Base-by-base conservation (phyloP, 2,888 invertebrate species). In the Agrotis segetum region DNA sequence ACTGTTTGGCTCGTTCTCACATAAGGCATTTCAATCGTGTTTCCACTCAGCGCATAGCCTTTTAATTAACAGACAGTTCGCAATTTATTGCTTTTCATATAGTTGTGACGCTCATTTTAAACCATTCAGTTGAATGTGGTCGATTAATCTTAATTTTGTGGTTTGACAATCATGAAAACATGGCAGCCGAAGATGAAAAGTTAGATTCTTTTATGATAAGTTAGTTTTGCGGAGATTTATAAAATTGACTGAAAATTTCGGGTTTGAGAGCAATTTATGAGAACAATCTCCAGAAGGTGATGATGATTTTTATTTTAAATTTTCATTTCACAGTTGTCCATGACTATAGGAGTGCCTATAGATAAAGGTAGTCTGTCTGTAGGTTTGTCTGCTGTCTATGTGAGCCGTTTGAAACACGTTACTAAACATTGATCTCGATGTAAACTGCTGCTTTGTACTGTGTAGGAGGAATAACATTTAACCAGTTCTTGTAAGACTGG, bases 11-110 rank as follows among this genome's bases (percentile, higher is more conserved):
- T 16, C 58, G 3, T 50, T 79, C 34, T 24, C 5, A 34, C 59
- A 88, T 85, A 83, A 77, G 79, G 71, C 77, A 84, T 52, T 59
- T 79, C 59, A 85, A 81, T 88, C 85, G 81, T 81, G 84, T 85
- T 85, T 78, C 69, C 79, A 70, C 68, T 77, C 53, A 64, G 74
- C 72, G 67, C 75, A 67, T 58, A 29, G 65, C 53, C 24, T 46
- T 63, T 73, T 71, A 74, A 74, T 84, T 76, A 71, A 63, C 67
- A 68, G 59, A 65, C 68, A 67, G 63, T 55, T 47, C 59, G 40
- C 56, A 55, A 67, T 82, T 83, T 82, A 83, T 74, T 74, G 69
- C 68, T 64, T 59, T 67, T 79, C 73, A 71, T 79, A 75, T 70
- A 69, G 56, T 75, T 64, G 16, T 58, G 69, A 66, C 58, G 69